phyloP scores from a whole-genome alignment of 2,797 vertebrate species.

The Phataginus tetradactyla region DNA sequence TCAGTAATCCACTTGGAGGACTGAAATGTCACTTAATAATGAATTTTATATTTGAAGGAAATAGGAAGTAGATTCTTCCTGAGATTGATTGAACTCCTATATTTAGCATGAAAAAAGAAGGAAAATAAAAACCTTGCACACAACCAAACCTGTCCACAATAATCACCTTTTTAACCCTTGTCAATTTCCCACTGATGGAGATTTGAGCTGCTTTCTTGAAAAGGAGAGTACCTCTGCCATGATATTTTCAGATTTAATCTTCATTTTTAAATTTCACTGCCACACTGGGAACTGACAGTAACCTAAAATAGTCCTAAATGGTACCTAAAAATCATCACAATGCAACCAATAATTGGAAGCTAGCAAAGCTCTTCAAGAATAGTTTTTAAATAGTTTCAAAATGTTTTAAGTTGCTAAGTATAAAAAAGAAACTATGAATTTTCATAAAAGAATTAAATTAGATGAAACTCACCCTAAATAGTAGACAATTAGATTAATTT shows the following conservation, averaged over 20 bases:
- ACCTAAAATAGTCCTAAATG: background rate
- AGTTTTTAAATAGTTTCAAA: slow-evolving; percentile 35
- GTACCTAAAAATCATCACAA: background rate
- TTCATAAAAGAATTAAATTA: slow-evolving; percentile 14
- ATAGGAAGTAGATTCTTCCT: background rate
- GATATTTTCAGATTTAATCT: slow-evolving; percentile 2
- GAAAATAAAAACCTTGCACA: background rate
- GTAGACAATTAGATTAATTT: background rate
- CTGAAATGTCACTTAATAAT: background rate
- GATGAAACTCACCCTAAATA: background rate
- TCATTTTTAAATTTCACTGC: background rate
- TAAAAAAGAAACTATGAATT: background rate
- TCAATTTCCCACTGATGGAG: background rate
- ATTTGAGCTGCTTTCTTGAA: background rate
- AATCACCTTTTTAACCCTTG: background rate
- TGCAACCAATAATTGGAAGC: background rate
- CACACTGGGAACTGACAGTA: background rate
- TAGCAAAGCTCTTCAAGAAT: background rate
- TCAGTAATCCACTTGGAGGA: background rate
- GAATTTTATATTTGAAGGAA: background rate
- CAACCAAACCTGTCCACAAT: background rate
- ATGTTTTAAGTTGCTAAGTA: slow-evolving; percentile 7
- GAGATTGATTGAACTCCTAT: background rate
- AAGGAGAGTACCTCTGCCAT: background rate
- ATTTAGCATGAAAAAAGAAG: background rate